Evolutionary conservation across 2,888 invertebrate genomes (phyloP).

Genomic region (Brenthis ino): DNA sequence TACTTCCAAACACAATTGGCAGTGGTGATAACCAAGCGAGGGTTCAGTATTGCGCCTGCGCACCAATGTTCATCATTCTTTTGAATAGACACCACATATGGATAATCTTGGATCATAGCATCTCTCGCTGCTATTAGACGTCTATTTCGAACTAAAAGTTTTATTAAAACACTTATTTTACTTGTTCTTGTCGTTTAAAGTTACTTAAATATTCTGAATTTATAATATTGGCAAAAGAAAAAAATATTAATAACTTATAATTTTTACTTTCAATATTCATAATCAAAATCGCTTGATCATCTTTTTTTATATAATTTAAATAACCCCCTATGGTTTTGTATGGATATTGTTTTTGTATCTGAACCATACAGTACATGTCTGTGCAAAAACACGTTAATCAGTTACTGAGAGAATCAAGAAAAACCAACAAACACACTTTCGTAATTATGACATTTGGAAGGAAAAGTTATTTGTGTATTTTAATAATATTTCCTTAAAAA

Average conservation of each 20-base stretch:
- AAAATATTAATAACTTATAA: no score
- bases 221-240: no score
- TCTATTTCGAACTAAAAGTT: constrained; percentile 50
- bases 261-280: no score
- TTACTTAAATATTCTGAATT: background rate
- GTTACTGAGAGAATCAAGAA: no score
- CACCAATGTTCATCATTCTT: constrained; percentile 70
- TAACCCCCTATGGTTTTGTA: no score
- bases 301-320: no score
- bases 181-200: background rate
- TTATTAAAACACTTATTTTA: background rate
- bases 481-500: no score
- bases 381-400: background rate
- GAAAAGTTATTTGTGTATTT: no score
- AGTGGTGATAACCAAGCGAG: constrained; percentile 65
- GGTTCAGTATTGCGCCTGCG: constrained; percentile 68
- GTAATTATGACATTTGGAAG: no score
- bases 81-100: constrained; percentile 71
- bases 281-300: no score
- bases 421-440: no score
- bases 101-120: constrained; percentile 64
- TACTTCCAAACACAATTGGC: constrained; percentile 78
- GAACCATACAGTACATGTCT: background rate
- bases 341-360: background rate
- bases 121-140: constrained; percentile 63